Evolutionary conservation across 2,797 vertebrate genomes (phyloP).

Genomic region (Corythornis leucogaster): DNA sequence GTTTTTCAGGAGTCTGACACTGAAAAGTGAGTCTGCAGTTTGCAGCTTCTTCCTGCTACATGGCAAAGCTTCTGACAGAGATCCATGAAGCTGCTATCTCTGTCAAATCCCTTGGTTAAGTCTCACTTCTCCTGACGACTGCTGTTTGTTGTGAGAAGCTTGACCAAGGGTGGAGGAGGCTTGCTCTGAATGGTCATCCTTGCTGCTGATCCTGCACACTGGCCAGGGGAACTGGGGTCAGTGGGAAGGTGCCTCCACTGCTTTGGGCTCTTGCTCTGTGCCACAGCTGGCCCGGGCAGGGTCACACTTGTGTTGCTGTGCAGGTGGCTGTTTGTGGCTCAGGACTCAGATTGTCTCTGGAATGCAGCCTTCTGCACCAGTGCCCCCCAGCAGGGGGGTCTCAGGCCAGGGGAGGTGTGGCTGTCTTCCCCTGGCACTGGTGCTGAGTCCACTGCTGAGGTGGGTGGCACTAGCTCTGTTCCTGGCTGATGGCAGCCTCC

Average conservation of each 20-base stretch:
- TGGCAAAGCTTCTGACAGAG: neutral
- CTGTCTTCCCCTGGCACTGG: neutral
- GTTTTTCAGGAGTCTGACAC: neutral
- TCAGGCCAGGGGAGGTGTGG: neutral
- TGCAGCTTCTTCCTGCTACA: neutral
- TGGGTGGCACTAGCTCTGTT: neutral
- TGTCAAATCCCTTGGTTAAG: neutral
- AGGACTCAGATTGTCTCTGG: neutral
- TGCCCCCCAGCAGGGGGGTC: neutral
- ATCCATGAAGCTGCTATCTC: neutral
- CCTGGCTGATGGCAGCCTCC: neutral
- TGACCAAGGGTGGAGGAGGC: neutral
- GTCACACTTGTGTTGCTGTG: neutral
- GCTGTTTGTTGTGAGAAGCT: neutral
- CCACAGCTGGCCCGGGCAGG: neutral
- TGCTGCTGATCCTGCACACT: neutral
- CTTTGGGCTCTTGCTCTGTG: rapidly evolving
- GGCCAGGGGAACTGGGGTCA: neutral
- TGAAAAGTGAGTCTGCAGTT: neutral
- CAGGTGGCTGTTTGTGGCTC: neutral
- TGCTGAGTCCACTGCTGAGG: neutral
- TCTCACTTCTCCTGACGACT: neutral
- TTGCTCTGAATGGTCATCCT: neutral
- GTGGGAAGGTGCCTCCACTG: neutral
- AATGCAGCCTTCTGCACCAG: neutral